Conservation (phyloP, 1,140 invertebrate genomes). For the Dreissena polymorpha region DNA sequence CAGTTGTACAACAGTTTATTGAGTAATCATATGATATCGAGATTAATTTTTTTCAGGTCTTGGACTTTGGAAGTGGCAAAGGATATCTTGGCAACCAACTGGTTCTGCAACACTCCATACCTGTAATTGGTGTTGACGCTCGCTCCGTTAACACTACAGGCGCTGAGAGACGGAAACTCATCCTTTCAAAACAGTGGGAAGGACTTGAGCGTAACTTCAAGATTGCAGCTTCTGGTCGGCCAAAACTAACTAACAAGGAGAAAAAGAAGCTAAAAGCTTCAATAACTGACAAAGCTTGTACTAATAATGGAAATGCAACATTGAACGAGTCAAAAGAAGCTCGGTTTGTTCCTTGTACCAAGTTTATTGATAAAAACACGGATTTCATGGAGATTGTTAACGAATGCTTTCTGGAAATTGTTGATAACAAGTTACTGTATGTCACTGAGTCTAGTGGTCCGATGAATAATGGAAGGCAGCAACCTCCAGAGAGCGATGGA, state of each 20-base stretch:
- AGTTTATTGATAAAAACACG: constrained; percentile 39
- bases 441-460: background rate
- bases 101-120: constrained; percentile 84
- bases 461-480: background rate
- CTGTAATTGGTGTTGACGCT: constrained; percentile 89
- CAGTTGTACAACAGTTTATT: no score
- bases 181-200: constrained; percentile 80
- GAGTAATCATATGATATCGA: no score
- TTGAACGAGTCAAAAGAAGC: background rate
- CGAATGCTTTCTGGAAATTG: constrained; percentile 22
- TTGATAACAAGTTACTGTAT: background rate
- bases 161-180: constrained; percentile 81
- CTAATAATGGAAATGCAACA: background rate
- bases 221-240: constrained; percentile 42
- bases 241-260: constrained; percentile 52
- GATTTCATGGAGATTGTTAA: constrained; percentile 34
- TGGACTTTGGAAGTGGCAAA: constrained; percentile 92
- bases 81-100: constrained; percentile 89
- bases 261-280: constrained; percentile 40
- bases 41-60: constrained; percentile 77
- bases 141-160: constrained; percentile 83
- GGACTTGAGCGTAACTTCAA: constrained; percentile 57
- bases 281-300: background rate
- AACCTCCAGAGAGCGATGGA: background rate
- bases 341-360: constrained; percentile 43